Percentiles rank a stretch among this genome's conserved stretches.
These are phyloP conservation scores for Hydrocynus forskahlii DNA, from an alignment of 2,797 vertebrate genomes.

Conservation along the genomic window DNA sequence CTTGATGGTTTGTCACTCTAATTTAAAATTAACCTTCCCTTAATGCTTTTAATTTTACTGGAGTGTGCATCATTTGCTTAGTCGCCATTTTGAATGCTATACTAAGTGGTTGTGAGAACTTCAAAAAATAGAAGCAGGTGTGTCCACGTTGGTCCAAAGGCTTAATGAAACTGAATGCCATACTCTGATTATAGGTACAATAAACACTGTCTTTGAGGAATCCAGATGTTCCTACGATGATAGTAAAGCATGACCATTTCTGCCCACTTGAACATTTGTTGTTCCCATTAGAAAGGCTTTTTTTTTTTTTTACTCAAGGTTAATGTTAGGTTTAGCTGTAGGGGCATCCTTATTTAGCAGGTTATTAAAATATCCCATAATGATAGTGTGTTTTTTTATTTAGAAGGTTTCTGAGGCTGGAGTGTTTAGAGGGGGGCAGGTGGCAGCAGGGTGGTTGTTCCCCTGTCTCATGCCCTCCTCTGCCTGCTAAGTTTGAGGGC, in stretches of 20 bases:
- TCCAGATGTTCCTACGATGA: background rate
- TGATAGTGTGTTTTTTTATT: slow-evolving; percentile 50
- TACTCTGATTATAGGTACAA: background rate
- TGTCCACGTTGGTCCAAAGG: background rate
- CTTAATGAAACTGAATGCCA: background rate
- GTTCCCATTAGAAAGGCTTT: background rate
- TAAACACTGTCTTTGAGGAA: background rate
- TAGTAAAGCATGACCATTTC: background rate
- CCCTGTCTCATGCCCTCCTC: slow-evolving; percentile 84
- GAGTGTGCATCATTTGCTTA: slow-evolving; percentile 10
- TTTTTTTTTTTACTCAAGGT: background rate
- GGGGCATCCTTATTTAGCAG: background rate
- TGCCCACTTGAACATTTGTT: too few species aligned
- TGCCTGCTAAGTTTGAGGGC: slow-evolving; percentile 86
- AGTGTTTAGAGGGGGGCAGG: slow-evolving; percentile 86
- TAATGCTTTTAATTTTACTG: slow-evolving; percentile 8
- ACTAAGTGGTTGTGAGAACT: background rate
- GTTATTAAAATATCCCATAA: background rate
- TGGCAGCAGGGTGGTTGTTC: slow-evolving; percentile 87
- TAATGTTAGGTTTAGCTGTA: background rate
- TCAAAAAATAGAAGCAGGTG: slow-evolving; percentile 5
- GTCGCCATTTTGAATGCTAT: slow-evolving; percentile 5
- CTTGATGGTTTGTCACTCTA: slow-evolving; percentile 36
- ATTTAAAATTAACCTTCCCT: slow-evolving; percentile 5
- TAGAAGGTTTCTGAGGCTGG: slow-evolving; percentile 90